Conservation (phyloP, 2,888 invertebrate species). For the Drosophila stalkeri region DNA sequence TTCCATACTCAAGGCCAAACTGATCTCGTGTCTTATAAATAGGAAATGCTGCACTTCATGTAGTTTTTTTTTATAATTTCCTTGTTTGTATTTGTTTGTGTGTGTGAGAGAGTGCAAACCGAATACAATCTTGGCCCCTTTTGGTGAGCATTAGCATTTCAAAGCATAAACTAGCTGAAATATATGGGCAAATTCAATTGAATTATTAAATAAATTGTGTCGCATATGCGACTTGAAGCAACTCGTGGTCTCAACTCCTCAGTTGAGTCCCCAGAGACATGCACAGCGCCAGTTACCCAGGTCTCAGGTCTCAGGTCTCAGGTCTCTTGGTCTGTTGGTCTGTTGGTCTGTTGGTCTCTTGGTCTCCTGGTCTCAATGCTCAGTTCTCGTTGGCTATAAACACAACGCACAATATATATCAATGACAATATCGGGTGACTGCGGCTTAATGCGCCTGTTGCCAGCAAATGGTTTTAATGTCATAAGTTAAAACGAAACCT, state of each 20-base stretch:
- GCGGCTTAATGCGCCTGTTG: conserved; percentile 57
- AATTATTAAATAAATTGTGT: conserved; percentile 75
- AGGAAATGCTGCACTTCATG: not conserved
- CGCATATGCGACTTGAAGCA: conserved; percentile 20
- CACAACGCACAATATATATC: conserved; percentile 73
- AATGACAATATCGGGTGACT: conserved; percentile 73
- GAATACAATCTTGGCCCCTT: conserved; percentile 6
- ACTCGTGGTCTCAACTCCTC: conserved; percentile 29
- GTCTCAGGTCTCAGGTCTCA: conserved; percentile 14
- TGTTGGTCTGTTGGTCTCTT: conserved; percentile 7
- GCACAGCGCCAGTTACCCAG: conserved; percentile 25
- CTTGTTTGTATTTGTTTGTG: not conserved
- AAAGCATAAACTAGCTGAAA: conserved; percentile 52
- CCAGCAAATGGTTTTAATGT: conserved; percentile 77
- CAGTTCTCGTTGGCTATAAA: conserved; percentile 50
- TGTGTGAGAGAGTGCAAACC: not conserved
- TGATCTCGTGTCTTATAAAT: not conserved
- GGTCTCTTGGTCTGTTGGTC: conserved; percentile 8
- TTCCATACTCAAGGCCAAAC: not conserved
- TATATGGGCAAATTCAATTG: conserved; percentile 60
- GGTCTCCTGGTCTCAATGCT: conserved; percentile 17
- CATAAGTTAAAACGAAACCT: conserved; percentile 75
- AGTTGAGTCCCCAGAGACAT: conserved; percentile 27
- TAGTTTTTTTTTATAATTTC: not conserved
- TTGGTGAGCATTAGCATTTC: conserved; percentile 47